Evolutionary conservation across 2,888 invertebrate genomes (phyloP).

Genomic region (Amiota mariae): DNA sequence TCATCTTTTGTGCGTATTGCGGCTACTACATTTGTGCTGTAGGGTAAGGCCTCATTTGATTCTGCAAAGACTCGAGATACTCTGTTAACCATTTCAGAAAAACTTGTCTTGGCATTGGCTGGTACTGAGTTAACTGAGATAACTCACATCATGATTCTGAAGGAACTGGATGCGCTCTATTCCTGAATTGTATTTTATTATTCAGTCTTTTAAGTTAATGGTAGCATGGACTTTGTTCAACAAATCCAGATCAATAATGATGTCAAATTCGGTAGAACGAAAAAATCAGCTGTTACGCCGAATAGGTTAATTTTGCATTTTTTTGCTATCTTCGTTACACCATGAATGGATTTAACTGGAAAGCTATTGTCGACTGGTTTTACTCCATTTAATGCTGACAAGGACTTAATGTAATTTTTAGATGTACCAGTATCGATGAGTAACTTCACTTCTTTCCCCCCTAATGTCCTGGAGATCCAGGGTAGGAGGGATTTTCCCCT

Average conservation of each 20-base stretch:
- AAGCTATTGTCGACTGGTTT: constrained; percentile 22
- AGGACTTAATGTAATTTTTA: constrained; percentile 33
- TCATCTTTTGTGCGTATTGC: not conserved
- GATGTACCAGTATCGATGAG: constrained; percentile 37
- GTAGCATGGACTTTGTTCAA: constrained; percentile 34
- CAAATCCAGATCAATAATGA: constrained; percentile 43
- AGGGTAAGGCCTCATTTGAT: not conserved
- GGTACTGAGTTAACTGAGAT: too few relatives aligned
- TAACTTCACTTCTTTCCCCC: constrained; percentile 25
- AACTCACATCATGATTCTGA: too few relatives aligned
- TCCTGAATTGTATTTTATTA: constrained; percentile 29
- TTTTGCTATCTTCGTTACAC: constrained; percentile 9
- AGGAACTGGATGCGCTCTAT: constrained; percentile 17
- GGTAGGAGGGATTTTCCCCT: constrained; percentile 33
- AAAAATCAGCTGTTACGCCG: constrained; percentile 27
- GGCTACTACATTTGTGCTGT: not conserved
- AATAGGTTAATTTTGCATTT: constrained; percentile 34
- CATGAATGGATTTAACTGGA: constrained; percentile 34
- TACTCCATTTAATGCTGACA: constrained; percentile 18
- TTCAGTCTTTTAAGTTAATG: constrained; percentile 29
- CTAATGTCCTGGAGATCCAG: constrained; percentile 28
- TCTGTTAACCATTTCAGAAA: too few relatives aligned
- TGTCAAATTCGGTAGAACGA: constrained; percentile 21
- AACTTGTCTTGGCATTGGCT: too few relatives aligned
- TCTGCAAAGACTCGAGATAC: too few relatives aligned